Base-by-base conservation (phyloP, 2,113 vertebrate genomes). In the Tupaia chinensis region DNA sequence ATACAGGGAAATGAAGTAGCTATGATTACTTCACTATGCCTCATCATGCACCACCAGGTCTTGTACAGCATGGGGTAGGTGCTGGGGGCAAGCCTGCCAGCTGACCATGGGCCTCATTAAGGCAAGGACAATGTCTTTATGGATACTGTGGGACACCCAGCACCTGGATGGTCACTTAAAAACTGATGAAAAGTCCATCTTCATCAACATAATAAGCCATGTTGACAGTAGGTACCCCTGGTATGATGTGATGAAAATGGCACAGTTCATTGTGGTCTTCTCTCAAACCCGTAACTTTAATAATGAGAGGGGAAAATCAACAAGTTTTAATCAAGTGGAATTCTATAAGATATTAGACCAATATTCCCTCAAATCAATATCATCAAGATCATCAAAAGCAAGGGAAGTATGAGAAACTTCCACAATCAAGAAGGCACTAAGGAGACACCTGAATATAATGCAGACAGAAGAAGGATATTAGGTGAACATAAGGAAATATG, bases 141-240 rank as follows among this genome's bases (percentile, higher is more conserved):
- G 23, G 1, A 65, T 1, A 11, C 79, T 65, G 70, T 17, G 25
- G 79, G 60, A 12, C 12, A 23, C 60, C 27, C 32, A 15, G 32
- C 32, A 34, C 1, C 8, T 14, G 19, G 22, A 32, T 63, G n/a
- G n/a, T 10, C 11, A 61, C 32, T 78, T 25, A 15, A 32, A 32
- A 34, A 14, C 2, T 4, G 34, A 19, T 22, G 13, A 65, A 66
- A 80, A n/a, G 7, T 15, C 1, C 1, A 34, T 6, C 12, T 17
- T 20, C 22, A n/a, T n/a, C n/a, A n/a, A n/a, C n/a, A n/a, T 0
- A n/a, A 34, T 16, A 1, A 17, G 2, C 1, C 3, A 8, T 0
- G 32, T 9, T 25, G 34, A 73, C 17, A 2, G 9, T 17, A 11
- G 0, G 29, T 80, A 32, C 58, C 15, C 58, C 9, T 44, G 8